These are phyloP conservation scores for Engraulis encrasicolus DNA, from an alignment of 2,113 vertebrate genomes.

Conservation along the genomic window DNA sequence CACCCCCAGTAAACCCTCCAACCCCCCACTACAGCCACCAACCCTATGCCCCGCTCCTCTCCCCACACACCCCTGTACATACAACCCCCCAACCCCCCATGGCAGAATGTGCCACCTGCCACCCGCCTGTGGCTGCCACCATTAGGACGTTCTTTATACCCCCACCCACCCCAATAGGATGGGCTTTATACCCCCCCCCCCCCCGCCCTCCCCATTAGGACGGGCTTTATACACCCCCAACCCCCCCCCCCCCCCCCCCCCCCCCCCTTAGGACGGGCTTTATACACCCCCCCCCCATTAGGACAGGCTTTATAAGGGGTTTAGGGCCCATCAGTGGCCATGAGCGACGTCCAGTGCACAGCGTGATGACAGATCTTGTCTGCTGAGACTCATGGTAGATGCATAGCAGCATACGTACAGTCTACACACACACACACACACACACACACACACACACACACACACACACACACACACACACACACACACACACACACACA, in stretches of 20 bases:
- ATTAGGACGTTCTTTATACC: too few relatives aligned
- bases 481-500: slow-evolving; percentile 37
- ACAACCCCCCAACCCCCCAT: slow-evolving; percentile 8
- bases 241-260: too few relatives aligned
- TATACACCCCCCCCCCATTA: too few relatives aligned
- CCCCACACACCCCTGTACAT: too few relatives aligned
- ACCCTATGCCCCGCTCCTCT: slow-evolving; percentile 43
- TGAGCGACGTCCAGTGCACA: slow-evolving; percentile 47
- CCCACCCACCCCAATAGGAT: too few relatives aligned
- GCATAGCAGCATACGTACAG: too few relatives aligned
- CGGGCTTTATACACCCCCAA: slow-evolving; percentile 70
- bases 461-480: background rate
- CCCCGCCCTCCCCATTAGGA: slow-evolving; percentile 57
- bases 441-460: slow-evolving; percentile 36
- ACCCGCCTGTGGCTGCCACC: slow-evolving; percentile 29
- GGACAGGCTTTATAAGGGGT: slow-evolving; percentile 73
- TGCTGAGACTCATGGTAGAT: slow-evolving; percentile 44
- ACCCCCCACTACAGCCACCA: background rate
- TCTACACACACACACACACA: too few relatives aligned
- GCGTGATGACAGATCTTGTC: slow-evolving; percentile 69
- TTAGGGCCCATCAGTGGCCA: slow-evolving; percentile 59
- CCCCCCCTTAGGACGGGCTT: too few relatives aligned
- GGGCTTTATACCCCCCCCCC: too few relatives aligned
- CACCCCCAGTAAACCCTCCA: background rate
- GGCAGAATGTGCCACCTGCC: slow-evolving; percentile 62